Evolutionary conservation across 2,888 invertebrate species (phyloP).

Genomic region (Hemaris fuciformis): DNA sequence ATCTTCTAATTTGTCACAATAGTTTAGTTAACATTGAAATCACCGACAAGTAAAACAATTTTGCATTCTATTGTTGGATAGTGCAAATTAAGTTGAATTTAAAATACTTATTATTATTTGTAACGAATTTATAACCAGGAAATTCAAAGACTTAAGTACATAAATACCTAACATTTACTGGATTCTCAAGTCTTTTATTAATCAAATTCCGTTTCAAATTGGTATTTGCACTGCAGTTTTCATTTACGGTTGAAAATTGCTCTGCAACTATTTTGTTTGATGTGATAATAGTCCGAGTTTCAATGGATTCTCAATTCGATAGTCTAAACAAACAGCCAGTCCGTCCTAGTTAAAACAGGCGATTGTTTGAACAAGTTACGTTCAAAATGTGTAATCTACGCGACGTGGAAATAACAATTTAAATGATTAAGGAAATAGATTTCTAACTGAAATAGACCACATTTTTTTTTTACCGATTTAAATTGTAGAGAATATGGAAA

Average conservation of each 20-base stretch:
- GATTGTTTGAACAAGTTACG: conserved; percentile 7
- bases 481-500: not conserved
- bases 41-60: too few species aligned
- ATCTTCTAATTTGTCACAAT: too few species aligned
- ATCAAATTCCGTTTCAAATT: not conserved
- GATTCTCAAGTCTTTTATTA: not conserved
- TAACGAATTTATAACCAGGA: too few species aligned
- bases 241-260: conserved; percentile 17
- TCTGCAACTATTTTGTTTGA: not conserved
- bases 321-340: conserved; percentile 1
- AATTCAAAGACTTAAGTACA: too few species aligned
- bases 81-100: too few species aligned
- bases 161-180: not conserved
- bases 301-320: not conserved
- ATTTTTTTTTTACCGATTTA: not conserved
- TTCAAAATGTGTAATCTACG: not conserved
- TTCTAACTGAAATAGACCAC: not conserved
- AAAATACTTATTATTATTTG: too few species aligned
- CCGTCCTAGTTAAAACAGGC: not conserved
- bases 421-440: not conserved
- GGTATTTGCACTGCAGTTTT: not conserved
- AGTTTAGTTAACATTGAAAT: too few species aligned
- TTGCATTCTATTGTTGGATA: too few species aligned
- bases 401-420: not conserved
- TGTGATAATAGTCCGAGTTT: conserved; percentile 1